A percentile compares a stretch with the other conserved stretches of the same genome.
Conservation (phyloP, 2,797 vertebrate species). For the Alca torda region DNA sequence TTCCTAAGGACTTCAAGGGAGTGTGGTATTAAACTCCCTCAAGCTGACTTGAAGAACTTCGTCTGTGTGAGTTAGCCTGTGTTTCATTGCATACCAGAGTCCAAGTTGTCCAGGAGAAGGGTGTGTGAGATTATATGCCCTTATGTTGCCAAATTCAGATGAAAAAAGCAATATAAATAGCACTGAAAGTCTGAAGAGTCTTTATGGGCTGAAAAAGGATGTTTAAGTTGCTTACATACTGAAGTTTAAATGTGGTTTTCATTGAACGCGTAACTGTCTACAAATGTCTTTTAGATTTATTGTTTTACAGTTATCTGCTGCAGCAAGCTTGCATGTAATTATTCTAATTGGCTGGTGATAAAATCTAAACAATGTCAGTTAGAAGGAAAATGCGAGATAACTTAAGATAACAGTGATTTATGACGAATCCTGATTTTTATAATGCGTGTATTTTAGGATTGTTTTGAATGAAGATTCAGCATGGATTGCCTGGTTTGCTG, state of each 20-base stretch:
- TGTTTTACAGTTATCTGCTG: slow-evolving; percentile 4
- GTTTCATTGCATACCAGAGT: not conserved
- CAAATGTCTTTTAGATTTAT: slow-evolving; percentile 2
- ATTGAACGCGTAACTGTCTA: not conserved
- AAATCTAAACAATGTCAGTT: slow-evolving; percentile 22
- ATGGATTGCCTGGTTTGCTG: not conserved
- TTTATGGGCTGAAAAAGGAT: slow-evolving; percentile 12
- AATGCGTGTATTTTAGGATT: not conserved
- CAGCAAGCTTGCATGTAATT: slow-evolving; percentile 30
- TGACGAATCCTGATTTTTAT: not conserved
- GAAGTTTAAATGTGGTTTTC: not conserved
- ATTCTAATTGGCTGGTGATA: slow-evolving; percentile 57
- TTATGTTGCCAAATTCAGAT: not conserved
- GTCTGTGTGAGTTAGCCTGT: not conserved
- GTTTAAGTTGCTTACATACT: not conserved
- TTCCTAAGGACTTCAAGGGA: not conserved
- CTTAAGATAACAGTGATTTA: slow-evolving; percentile 18
- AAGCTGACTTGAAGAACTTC: not conserved
- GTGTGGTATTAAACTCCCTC: not conserved
- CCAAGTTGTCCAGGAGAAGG: not conserved
- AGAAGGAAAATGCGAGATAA: not conserved
- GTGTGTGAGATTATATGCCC: not conserved
- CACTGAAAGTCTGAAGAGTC: not conserved
- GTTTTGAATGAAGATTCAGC: not conserved
- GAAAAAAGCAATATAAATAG: not conserved